Evolutionary conservation across 2,888 invertebrate genomes (phyloP), one percentile per base, ranked within the genome.

Genomic region (Elysia crispata): DNA sequence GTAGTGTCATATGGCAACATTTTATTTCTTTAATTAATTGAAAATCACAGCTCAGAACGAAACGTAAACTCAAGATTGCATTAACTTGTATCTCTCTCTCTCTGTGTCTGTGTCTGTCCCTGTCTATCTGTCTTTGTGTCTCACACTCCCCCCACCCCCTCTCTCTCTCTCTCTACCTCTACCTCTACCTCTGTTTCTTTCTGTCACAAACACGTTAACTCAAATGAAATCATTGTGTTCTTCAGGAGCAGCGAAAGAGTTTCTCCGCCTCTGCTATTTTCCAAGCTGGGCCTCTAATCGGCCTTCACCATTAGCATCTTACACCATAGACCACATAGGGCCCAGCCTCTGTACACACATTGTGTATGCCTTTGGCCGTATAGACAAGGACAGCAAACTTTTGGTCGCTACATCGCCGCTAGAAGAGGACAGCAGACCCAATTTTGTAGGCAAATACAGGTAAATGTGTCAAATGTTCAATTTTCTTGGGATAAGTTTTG

Each of bases 221-320:
- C 20, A 8, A 20, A 60, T 23, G 6, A 23, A 60, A 23, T 18
- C 60, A 5, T 20, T 31, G n/a, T 13, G 8, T 20, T 20, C 72
- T n/a, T 30, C 62, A 78, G 67, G 8, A 1, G 15, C 15, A 13
- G 69, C 64, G 11, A 62, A 54, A 15, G 69, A 76, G 11, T 82
- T 82, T 33, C 11, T 82, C n/a, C 66, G 76, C 6, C 60, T 80
- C 23, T 82, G 82, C 62, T 82, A 82, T 78, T 82, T 82, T 62
- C 28, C 80, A 11, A 82, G 75, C 76, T 82, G 82, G 82, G 57
- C 77, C 28, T 57, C 76, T 31, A 31, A 18, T 3, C 69, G 80
- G 13, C 15, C 33, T 1, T 78, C 78, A 18, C 30, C 20, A 5
- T 60, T 23, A 6, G 60, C 60, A 20, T 23, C 20, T 6, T 80